These are phyloP conservation scores for Calidris pugnax DNA, from an alignment of 2,113 vertebrate species.

Conservation along the genomic window DNA sequence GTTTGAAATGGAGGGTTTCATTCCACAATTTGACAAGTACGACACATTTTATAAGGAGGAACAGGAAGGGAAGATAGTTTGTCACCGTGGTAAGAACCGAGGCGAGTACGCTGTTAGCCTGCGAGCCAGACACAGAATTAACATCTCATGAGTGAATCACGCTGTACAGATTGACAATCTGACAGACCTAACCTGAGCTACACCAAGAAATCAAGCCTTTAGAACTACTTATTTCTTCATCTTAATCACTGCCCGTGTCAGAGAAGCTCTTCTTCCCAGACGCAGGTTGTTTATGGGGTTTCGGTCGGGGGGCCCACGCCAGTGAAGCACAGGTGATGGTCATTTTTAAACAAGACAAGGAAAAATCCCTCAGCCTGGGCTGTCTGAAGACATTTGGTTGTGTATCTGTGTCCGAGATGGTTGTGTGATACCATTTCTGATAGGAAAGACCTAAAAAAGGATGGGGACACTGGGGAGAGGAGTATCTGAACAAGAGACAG, in stretches of 20 bases:
- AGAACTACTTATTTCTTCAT: background rate
- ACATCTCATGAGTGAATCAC: conserved; percentile 26
- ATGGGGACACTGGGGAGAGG: rapidly evolving
- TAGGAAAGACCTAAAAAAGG: background rate
- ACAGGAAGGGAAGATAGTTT: background rate
- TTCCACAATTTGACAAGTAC: background rate
- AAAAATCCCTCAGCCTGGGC: background rate
- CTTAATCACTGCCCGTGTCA: background rate
- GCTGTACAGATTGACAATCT: background rate
- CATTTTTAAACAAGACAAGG: background rate
- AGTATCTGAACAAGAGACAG: background rate
- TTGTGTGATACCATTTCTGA: background rate
- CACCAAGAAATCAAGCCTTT: background rate
- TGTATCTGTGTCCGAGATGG: background rate
- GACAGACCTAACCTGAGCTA: conserved; percentile 3
- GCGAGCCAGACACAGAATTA: conserved; percentile 25
- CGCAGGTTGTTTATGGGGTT: background rate
- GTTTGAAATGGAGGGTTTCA: conserved; percentile 20
- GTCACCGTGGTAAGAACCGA: background rate
- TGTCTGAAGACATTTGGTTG: background rate
- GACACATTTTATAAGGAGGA: conserved; percentile 12
- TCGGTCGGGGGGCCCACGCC: background rate
- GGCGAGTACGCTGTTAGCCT: background rate
- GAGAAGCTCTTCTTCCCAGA: background rate
- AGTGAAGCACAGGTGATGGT: background rate